Conservation (phyloP, 2,797 vertebrate genomes). For the Poeciliopsis paucimaculata region DNA sequence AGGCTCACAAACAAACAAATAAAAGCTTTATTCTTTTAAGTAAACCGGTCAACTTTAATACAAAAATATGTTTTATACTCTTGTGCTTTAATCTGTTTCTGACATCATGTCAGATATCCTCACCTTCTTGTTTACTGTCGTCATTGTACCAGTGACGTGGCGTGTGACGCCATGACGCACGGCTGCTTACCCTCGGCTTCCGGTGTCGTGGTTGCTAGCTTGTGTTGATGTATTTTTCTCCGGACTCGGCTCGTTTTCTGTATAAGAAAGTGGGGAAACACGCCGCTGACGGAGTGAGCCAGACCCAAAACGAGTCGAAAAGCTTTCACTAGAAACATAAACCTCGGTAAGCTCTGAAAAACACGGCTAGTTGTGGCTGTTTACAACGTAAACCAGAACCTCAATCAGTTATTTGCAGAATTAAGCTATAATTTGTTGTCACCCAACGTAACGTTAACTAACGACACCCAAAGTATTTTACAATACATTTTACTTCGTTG, state of each 20-base stretch:
- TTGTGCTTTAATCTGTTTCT: background rate
- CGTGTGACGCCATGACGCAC: constrained; percentile 6
- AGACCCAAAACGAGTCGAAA: background rate
- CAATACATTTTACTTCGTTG: background rate
- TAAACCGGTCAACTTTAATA: background rate
- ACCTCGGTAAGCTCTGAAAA: background rate
- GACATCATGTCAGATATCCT: background rate
- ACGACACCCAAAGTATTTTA: rapidly evolving
- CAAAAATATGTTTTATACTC: background rate
- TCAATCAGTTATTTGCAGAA: background rate
- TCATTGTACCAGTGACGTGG: background rate
- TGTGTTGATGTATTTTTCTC: background rate
- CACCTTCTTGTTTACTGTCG: too few relatives aligned
- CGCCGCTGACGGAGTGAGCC: background rate
- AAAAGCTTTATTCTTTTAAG: background rate
- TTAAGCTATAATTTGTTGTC: background rate
- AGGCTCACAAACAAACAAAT: background rate
- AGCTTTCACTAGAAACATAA: background rate
- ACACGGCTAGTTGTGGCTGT: background rate
- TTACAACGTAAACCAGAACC: background rate
- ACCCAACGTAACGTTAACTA: background rate
- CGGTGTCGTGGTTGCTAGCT: background rate
- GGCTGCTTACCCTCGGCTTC: background rate
- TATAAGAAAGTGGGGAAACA: background rate
- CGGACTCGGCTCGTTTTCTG: background rate